A percentile compares a stretch with the other conserved stretches of the same genome.
These are phyloP conservation scores for Cololabis saira DNA, from an alignment of 2,113 vertebrate species.

Conservation along the genomic window DNA sequence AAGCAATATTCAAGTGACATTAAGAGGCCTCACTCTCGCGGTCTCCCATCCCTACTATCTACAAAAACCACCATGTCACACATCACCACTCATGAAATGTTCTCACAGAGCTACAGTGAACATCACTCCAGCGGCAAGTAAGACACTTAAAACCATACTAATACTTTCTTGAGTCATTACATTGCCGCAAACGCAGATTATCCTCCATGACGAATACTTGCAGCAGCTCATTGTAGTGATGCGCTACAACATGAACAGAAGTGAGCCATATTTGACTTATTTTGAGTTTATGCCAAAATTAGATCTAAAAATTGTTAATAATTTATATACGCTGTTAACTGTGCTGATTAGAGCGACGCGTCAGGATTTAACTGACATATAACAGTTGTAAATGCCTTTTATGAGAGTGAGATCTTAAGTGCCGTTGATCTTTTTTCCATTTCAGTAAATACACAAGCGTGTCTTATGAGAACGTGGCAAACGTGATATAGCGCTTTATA, in stretches of 20 bases:
- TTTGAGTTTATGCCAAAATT: not conserved
- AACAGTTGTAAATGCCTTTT: not conserved
- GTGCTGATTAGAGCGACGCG: not conserved
- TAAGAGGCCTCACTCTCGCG: too few relatives aligned
- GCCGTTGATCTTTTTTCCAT: not conserved
- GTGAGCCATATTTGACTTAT: not conserved
- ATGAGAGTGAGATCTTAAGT: not conserved
- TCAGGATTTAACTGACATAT: not conserved
- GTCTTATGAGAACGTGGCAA: conserved; percentile 19
- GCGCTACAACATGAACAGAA: not conserved
- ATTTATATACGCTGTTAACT: not conserved
- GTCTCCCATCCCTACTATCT: too few relatives aligned
- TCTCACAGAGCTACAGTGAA: too few relatives aligned
- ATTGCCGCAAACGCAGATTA: too few relatives aligned
- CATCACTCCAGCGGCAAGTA: too few relatives aligned
- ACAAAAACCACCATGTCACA: too few relatives aligned
- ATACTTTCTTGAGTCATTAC: too few relatives aligned
- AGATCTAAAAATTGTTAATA: not conserved
- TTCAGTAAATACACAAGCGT: not conserved
- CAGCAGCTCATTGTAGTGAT: too few relatives aligned
- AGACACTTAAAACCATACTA: too few relatives aligned
- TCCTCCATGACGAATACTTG: too few relatives aligned
- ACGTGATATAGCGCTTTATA: conserved; percentile 41
- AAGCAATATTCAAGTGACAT: too few relatives aligned
- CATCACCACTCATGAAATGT: too few relatives aligned